Percentiles rank a stretch among this genome's conserved stretches.
Evolutionary conservation across 2,888 invertebrate genomes (phyloP).

Genomic region (Eurytoma californica): DNA sequence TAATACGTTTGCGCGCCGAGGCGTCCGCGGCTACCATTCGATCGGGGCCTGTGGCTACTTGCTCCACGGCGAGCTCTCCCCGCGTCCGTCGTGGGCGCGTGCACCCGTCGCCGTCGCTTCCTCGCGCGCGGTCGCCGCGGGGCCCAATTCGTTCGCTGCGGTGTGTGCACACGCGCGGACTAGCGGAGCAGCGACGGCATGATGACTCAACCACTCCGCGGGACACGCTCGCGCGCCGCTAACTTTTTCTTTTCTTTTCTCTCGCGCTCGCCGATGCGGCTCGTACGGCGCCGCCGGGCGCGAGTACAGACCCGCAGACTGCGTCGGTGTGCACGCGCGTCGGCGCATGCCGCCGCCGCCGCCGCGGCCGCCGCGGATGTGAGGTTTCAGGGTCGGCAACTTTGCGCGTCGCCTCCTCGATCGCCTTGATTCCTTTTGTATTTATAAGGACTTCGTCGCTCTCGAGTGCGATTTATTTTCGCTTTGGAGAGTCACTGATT

Average conservation of each 20-base stretch:
- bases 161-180: background rate
- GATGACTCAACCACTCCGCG: background rate
- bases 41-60: background rate
- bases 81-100: background rate
- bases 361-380: background rate
- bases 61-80: background rate
- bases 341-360: background rate
- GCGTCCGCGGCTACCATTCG: conserved; percentile 44
- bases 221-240: background rate
- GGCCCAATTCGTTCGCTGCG: too few species aligned
- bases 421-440: conserved; percentile 24
- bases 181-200: background rate
- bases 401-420: background rate
- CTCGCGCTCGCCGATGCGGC: background rate
- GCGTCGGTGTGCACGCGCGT: background rate
- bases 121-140: too few species aligned
- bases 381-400: conserved; percentile 36
- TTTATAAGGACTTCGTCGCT: background rate
- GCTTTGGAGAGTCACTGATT: background rate
- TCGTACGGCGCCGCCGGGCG: background rate
- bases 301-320: background rate
- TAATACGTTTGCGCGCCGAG: conserved; percentile 23
- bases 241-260: background rate
- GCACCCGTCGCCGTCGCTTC: background rate
- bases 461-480: background rate